Base-by-base conservation (phyloP, 2,888 invertebrate genomes). In the Andrena marginata region DNA sequence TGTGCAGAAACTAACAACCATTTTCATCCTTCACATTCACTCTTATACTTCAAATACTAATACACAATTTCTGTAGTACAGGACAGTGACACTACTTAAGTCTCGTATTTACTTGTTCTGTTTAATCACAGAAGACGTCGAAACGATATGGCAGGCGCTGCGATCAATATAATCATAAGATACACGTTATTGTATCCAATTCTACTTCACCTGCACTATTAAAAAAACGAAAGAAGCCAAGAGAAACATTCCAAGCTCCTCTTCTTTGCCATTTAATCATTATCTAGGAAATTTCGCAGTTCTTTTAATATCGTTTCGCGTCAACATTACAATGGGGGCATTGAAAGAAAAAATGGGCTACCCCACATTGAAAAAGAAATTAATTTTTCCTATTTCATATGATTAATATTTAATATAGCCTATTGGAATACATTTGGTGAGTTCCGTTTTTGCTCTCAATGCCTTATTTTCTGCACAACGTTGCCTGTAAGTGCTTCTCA, bases 121-220 rank as follows among this genome's bases (percentile, higher is more conserved):
- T 56, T 42, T 64, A 64, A 62, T 33, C 67, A 31, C 60, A 74
- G 48, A n/a, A 70, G 42, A 60, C 70, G 16, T 60, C 70, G 48
- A 70, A 48, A 59, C n/a, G 42, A 69, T 69, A 69, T 8, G 26
- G 23, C 26, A 26, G 26, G 2, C 33, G 54, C 35, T 54, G 26
- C 33, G 56, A 16, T 33, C 13, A 51, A 33, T 23, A n/a, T 6
- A 20, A 31, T 42, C 13, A 23, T 20, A 8, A 56, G 16, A 35
- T 69, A 35, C 26, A 35, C 10, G 8, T 26, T 56, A 56, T 8
- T 56, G 51, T 20, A 8, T 56, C 56, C 0, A 23, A 56, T 56
- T 56, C 10, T 51, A 51, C 42, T 42, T 42, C 42, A 42, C 42
- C 16, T 16, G 42, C 42, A 4, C 42, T 5, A 42, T 42, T 16